Evolutionary conservation across 2,888 invertebrate species (phyloP).

Genomic region (Hartigia nigra): DNA sequence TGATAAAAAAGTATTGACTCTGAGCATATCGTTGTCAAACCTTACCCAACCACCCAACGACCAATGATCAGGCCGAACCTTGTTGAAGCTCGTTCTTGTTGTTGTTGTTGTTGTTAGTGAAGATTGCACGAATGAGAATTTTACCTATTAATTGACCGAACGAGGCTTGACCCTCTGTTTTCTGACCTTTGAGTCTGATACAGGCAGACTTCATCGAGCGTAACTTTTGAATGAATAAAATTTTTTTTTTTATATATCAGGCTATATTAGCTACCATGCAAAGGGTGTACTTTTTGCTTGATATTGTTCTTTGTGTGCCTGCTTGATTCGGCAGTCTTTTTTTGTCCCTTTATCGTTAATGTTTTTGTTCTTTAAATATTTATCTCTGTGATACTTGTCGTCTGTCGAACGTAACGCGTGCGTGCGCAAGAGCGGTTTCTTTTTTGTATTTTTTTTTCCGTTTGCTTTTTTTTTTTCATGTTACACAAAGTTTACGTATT

Average conservation of each 20-base stretch:
- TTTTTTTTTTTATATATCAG: neutral
- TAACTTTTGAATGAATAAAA: too few species aligned
- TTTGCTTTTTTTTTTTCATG: conserved; percentile 17
- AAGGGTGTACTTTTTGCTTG: neutral
- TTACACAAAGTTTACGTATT: neutral
- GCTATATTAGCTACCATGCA: neutral
- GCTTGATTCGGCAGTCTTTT: too few species aligned
- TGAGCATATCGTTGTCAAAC: neutral
- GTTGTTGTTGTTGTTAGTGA: neutral
- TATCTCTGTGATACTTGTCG: neutral
- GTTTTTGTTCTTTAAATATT: neutral
- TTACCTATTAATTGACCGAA: neutral
- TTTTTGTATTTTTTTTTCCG: neutral
- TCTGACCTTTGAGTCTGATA: neutral
- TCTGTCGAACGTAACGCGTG: neutral
- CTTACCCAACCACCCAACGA: conserved; percentile 43
- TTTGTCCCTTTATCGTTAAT: too few species aligned
- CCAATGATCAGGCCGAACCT: conserved; percentile 31
- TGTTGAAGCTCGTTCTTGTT: neutral
- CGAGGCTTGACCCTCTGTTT: neutral
- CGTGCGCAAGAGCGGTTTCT: neutral
- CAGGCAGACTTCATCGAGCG: neutral
- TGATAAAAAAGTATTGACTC: neutral
- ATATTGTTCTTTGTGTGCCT: neutral
- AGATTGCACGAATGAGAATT: neutral